Percentiles rank a stretch among this genome's conserved stretches.
phyloP scores from a whole-genome alignment of 2,888 invertebrate genomes.

The Pyrrhia umbra region DNA sequence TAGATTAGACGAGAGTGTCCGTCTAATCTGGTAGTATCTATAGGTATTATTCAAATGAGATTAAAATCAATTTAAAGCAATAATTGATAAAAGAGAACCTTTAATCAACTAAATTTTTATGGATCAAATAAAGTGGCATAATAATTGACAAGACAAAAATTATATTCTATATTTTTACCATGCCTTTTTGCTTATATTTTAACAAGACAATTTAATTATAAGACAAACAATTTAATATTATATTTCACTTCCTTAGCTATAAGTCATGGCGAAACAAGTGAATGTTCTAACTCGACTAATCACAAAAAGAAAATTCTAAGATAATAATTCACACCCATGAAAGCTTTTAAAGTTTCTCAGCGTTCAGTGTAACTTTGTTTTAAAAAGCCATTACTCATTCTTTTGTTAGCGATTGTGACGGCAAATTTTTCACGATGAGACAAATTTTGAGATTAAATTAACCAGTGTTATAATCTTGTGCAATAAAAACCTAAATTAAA shows the following conservation, averaged over 20 bases:
- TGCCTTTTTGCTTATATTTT: too few species aligned
- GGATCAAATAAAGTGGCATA: too few species aligned
- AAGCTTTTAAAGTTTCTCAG: conserved; percentile 82
- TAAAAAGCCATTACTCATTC: conserved; percentile 87
- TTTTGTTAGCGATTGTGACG: conserved; percentile 87
- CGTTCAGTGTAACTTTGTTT: conserved; percentile 87
- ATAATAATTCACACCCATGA: conserved; percentile 87
- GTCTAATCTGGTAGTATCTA: too few species aligned
- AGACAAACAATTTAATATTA: too few species aligned
- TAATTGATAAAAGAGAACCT: too few species aligned
- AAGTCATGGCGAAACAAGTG: conserved; percentile 21
- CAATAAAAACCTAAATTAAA: conserved; percentile 75
- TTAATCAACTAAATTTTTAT: too few species aligned
- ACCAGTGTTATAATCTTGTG: conserved; percentile 86
- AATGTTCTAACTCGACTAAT: conserved; percentile 65
- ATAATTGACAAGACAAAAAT: too few species aligned
- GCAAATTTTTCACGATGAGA: conserved; percentile 88
- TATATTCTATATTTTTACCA: too few species aligned
- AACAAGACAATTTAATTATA: too few species aligned
- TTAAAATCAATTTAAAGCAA: too few species aligned
- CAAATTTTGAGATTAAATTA: conserved; percentile 89
- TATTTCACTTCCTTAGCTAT: conserved; percentile 7
- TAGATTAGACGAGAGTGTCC: too few species aligned
- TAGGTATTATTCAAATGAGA: too few species aligned
- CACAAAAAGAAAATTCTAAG: conserved; percentile 74